Evolutionary conservation across 30 jellyfish, hydroid and myxozoan species (phyloP), one percentile per base, ranked within the genome.

Genomic region (Clytia hemisphaerica): DNA sequence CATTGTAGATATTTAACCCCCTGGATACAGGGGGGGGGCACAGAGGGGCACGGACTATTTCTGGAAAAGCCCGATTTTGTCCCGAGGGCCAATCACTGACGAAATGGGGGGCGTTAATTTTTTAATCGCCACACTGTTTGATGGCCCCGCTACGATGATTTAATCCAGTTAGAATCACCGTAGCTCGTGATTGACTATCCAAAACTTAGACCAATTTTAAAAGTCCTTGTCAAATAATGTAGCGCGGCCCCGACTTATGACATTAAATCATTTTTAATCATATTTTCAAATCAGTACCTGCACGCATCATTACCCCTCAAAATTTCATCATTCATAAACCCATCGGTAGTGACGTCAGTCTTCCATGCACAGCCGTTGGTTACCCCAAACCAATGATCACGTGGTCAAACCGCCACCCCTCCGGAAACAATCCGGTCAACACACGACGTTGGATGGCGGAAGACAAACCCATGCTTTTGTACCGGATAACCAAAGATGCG

Each of bases 301-400:
- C 97, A 2, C 77, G 85, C 4, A 88, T 88, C 45, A 82, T 88
- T 32, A 88, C 97, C 16, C 77, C 76, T 9, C 54, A 93, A 0
- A 79, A 64, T 2, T 42, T 3, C 40, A 68, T 77, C 45, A 75
- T 78, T 10, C 58, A 54, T 14, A 85, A 58, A 3, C 75, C 73
- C 2, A 72, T 79, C 53, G 72, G 86, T 35, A 82, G 88, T 19
- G 83, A 88, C 59, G 88, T 80, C 55, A 65, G 80, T 26, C 58
- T 88, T 48, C 94, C 97, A 7, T 88, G 97, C 83, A 71, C 80
- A 6, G 94, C 97, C 15, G 93, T 88, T 38, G 97, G 97, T 4
- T 88, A 88, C 51, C 97, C 97, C 16, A 78, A 80, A 40, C 97
- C 97, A 18, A 37, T 27, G 14, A 74, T 88, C 3, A 35, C 92